Base-by-base conservation (phyloP, 2,113 vertebrate species). In the Hassar affinis region DNA sequence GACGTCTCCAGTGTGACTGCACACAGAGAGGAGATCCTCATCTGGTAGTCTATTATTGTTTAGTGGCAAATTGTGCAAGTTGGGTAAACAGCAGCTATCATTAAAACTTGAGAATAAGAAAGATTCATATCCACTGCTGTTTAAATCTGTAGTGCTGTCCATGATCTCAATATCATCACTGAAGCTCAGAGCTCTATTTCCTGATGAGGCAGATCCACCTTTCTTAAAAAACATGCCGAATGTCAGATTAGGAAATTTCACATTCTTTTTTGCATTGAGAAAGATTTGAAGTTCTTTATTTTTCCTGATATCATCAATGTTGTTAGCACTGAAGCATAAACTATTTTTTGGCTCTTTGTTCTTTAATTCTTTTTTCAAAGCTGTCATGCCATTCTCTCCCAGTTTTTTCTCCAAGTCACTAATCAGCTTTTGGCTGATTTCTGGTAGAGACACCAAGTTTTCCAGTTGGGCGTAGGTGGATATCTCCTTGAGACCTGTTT, bases 121-220 rank as follows among this genome's bases (percentile, higher is more conserved):
- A 47, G 59, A 80, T 61, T 9, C 59, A 33, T 49, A 64, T 54
- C 51, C 66, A 81, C 52, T 72, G 52, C 59, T 79, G n/a, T 20
- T 18, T 30, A 75, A 51, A 30, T 66, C 42, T 33, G 8, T 10
- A 56, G 1, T 75, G 5, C 2, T 15, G 6, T 51, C 47, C 7
- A 17, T 30, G 14, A 0, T 1, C n/a, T 75, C 15, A 1, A 27
- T 3, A 30, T 30, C 0, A 45, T 59, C 66, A 72, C 1, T 20
- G 47, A 1, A 49, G 17, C 72, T 52, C 12, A 54, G 49, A 77
- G 15, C 30, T 12, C 20, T 12, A 20, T 20, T 76, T 76, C 15
- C 72, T 52, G 49, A 52, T 52, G 72, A 76, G 2, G 15, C 25
- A 52, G 49, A 30, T 1, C 18, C 17, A 77, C 18, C 0, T 38